These are phyloP conservation scores for Pantherophis vulpinus DNA, from an alignment of 2,797 vertebrate species.

Conservation along the genomic window DNA sequence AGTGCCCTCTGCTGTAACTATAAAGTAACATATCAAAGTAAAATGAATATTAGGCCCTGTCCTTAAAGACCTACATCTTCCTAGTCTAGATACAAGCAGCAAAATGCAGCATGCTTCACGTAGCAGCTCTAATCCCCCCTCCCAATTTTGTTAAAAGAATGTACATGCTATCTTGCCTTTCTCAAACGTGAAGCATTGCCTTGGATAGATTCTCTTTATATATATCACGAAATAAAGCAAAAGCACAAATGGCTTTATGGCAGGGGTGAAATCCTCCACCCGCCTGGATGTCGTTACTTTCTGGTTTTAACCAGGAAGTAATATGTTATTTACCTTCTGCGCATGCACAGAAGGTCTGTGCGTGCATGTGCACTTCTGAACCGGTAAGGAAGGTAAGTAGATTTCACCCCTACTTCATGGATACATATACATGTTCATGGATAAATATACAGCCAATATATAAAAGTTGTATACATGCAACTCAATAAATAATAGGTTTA, in stretches of 20 bases:
- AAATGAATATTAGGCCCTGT: not conserved
- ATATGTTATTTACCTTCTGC: no score
- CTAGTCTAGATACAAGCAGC: not conserved
- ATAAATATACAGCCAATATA: not conserved
- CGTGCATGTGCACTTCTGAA: no score
- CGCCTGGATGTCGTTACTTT: no score
- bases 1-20: constrained; percentile 6
- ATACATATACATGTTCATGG: not conserved
- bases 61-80: not conserved
- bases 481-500: not conserved
- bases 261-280: no score
- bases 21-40: not conserved
- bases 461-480: not conserved
- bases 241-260: not conserved
- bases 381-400: no score
- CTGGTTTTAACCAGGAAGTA: no score
- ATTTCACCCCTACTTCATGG: not conserved
- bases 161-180: not conserved
- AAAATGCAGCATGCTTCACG: not conserved
- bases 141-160: not conserved
- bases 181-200: not conserved
- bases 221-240: not conserved
- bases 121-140: not conserved
- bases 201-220: not conserved
- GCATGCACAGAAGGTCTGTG: no score